Conservation (phyloP, 2,888 invertebrate species). For the Sthenelais limicola region DNA sequence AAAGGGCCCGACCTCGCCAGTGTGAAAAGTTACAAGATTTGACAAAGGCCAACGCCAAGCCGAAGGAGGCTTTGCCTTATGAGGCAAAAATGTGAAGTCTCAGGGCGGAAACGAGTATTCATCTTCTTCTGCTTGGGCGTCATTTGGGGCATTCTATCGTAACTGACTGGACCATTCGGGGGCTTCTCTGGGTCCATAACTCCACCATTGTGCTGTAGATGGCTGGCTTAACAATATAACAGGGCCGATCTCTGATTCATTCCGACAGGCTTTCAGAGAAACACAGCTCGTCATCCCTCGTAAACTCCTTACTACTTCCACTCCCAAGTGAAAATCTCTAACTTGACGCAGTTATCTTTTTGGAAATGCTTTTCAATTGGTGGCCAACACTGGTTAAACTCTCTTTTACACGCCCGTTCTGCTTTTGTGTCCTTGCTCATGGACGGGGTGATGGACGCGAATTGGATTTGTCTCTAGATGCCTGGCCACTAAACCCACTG, state of each 20-base stretch:
- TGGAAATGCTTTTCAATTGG: too few relatives aligned
- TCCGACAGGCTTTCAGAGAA: conserved; percentile 8
- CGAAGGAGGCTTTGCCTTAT: neutral
- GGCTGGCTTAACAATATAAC: neutral
- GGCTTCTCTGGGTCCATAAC: conserved; percentile 2
- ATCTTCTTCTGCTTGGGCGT: conserved; percentile 20
- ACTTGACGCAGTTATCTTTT: too few relatives aligned
- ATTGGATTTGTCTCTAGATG: too few relatives aligned
- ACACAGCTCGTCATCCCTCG: neutral
- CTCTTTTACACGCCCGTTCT: too few relatives aligned
- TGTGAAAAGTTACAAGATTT: conserved; percentile 30
- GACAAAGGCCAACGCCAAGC: conserved; percentile 8
- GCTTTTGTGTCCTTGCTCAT: too few relatives aligned
- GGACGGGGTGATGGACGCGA: too few relatives aligned
- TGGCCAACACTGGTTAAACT: too few relatives aligned
- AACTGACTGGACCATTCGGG: neutral
- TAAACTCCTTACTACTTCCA: too few relatives aligned
- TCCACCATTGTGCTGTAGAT: conserved; percentile 12
- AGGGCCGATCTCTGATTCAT: conserved; percentile 26
- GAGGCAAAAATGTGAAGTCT: neutral
- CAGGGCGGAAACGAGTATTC: conserved; percentile 23
- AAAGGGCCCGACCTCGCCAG: conserved; percentile 13
- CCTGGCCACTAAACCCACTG: too few relatives aligned
- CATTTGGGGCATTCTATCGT: conserved; percentile 13
- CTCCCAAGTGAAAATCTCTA: too few relatives aligned